These are phyloP conservation scores for Clarias batrachus DNA, from an alignment of 2,113 vertebrate genomes.

Conservation along the genomic window DNA sequence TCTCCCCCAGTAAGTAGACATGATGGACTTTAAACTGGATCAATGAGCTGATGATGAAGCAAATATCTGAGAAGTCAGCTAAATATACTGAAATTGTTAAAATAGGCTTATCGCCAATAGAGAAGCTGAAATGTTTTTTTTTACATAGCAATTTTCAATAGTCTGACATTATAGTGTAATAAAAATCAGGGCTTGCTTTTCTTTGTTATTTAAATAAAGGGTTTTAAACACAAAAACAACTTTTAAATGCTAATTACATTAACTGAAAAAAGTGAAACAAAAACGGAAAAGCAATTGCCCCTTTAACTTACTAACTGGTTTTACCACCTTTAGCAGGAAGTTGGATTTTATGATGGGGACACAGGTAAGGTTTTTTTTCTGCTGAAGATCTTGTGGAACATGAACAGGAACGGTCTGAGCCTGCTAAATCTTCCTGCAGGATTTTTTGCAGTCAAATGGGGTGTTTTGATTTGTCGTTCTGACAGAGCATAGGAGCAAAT, in stretches of 20 bases:
- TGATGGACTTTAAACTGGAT: not conserved
- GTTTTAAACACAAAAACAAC: not conserved
- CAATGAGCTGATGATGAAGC: not conserved
- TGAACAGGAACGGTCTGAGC: too few species aligned
- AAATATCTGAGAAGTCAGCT: not conserved
- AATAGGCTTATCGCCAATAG: not conserved
- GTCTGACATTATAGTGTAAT: not conserved
- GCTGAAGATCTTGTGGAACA: too few species aligned
- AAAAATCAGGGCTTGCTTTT: not conserved
- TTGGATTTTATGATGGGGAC: too few species aligned
- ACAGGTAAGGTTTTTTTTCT: too few species aligned
- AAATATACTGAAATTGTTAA: not conserved
- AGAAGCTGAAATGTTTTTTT: not conserved
- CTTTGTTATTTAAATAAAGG: not conserved
- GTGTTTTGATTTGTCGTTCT: too few species aligned
- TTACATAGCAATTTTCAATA: not conserved
- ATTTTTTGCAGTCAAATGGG: too few species aligned
- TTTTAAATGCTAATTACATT: not conserved
- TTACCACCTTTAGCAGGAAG: not conserved
- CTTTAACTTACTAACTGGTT: not conserved
- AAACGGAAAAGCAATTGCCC: not conserved
- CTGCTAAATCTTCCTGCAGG: too few species aligned
- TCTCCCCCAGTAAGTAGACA: not conserved
- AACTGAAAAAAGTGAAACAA: not conserved
- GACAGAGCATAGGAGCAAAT: too few species aligned